Percentiles rank a stretch among this genome's conserved stretches.
These are phyloP conservation scores for Caenorhabditis sinica DNA, from an alignment of 2,888 invertebrate genomes.

Conservation along the genomic window DNA sequence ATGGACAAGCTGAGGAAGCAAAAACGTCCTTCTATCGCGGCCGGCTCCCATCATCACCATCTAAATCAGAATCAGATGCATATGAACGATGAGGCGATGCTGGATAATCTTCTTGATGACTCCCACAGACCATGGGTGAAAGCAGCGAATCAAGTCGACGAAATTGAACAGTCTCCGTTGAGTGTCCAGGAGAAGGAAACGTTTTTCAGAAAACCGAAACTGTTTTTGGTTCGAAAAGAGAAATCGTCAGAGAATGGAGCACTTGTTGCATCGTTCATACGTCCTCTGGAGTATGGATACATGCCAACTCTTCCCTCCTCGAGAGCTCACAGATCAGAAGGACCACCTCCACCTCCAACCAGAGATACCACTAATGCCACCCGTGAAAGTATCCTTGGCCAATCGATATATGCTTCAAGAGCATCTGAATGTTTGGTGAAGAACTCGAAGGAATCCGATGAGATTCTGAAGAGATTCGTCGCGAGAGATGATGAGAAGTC, in stretches of 20 bases:
- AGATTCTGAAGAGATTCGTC: constrained; percentile 43
- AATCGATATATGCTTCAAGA: constrained; percentile 42
- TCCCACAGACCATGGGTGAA: constrained; percentile 52
- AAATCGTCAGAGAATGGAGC: not conserved
- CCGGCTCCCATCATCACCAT: not conserved
- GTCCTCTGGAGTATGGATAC: constrained; percentile 56
- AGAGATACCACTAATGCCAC: not conserved
- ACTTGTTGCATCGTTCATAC: constrained; percentile 34
- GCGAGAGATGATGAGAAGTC: constrained; percentile 24
- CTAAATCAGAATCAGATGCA: not conserved
- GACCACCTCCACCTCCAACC: not conserved
- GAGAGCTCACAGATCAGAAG: not conserved
- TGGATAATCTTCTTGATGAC: constrained; percentile 59
- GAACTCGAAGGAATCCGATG: constrained; percentile 35
- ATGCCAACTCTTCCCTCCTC: constrained; percentile 52
- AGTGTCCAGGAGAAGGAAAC: constrained; percentile 19
- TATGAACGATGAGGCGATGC: constrained; percentile 45
- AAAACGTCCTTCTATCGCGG: not conserved
- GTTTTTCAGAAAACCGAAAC: constrained; percentile 56
- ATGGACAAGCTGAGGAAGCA: constrained; percentile 15
- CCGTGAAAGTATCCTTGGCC: constrained; percentile 36
- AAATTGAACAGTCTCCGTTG: not conserved
- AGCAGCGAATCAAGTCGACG: constrained; percentile 36
- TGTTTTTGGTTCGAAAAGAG: constrained; percentile 51
- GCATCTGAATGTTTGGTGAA: constrained; percentile 23